Base-by-base conservation (phyloP, 2,888 invertebrate genomes). In the Xestia ashworthii region DNA sequence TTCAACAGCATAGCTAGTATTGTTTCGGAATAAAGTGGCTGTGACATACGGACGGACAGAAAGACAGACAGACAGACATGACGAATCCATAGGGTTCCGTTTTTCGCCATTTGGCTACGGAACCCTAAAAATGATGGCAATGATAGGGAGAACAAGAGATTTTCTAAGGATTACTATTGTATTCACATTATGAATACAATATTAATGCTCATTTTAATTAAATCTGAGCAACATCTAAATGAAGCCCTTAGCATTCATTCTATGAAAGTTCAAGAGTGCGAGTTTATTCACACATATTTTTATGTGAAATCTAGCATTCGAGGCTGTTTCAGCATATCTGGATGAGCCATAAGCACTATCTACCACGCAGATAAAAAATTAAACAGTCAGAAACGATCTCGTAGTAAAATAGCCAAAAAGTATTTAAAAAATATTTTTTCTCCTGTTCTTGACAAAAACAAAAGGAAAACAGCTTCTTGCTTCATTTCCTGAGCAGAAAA, bases 401-500 rank as follows among this genome's bases (percentile, higher is more conserved):
- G 58, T 60, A 3, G 14, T 12, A 22, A n/a, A n/a, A n/a, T n/a
- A n/a, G n/a, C n/a, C n/a, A n/a, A n/a, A n/a, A n/a, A n/a, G n/a
- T n/a, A 22, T 11, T 8, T 22, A 9, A 71, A 41, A 32, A 19
- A 11, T 16, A 32, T n/a, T 8, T 16, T 16, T 41, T 74, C 41
- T 19, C 48, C 16, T 76, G 16, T 19, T 12, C 65, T 58, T 19
- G 12, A 38, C 14, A 41, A 60, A 62, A 64, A 50, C 44, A 50
- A 79, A 53, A 69, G 62, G 38, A 38, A 41, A 79, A 70, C 48
- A 78, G 25, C 25, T 6, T 80, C 53, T 62, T 41, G 53, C 32
- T 84, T 55, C 60, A 67, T 48, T 71, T 53, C 66, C 38, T 19
- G 14, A 60, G 11, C n/a, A 75, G 14, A 72, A 71, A 71, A 83